Base-by-base conservation (phyloP, 2,888 invertebrate species). In the Nebria salina region DNA sequence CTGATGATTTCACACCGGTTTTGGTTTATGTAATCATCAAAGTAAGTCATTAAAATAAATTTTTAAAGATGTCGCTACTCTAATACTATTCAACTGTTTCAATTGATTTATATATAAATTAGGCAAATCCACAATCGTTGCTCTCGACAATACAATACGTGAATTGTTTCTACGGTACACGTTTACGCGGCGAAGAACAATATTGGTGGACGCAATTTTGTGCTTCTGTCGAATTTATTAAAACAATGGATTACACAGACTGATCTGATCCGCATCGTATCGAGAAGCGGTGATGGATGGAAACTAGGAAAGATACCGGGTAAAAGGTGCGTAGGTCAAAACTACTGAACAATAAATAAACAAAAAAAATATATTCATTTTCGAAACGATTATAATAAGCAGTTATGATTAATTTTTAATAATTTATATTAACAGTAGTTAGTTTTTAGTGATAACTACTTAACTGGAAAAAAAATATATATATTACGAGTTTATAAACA, bases 181-280 rank as follows among this genome's bases (percentile, higher is more conserved):
- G 94, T 83, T 91, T 98, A 82, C 91, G 92, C 83, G 98, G 98
- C 75, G 97, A 98, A 89, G 96, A 97, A 86, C 94, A 95, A 86
- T 99, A 99, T 90, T 98, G 98, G 95, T 99, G 98, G 99, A 98
- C 97, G 78, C 98, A 98, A 89, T 98, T 99, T 90, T 96, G 96
- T 87, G 95, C 98, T 0, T 97, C 97, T 74, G 96, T 98, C 77
- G 98, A 98, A 89, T 98, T 97, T 91, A 98, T 99, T 87, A 99
- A 99, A 91, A 98, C 97, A 80, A 97, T 98, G 97, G 96, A 96
- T 89, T 96, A 95, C 89, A 90, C 90, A 84, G 88, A 88, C 86
- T 88, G 86, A 88, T 79, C 81, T 80, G 41, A 41, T 34, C 65
- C 34, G 5, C 34, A 34, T 34, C 34, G 4, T 25, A 54, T n/a